A percentile compares a stretch with the other conserved stretches of the same genome.
phyloP scores from a whole-genome alignment of 2,113 vertebrate genomes.

The Pelmatolapia mariae region DNA sequence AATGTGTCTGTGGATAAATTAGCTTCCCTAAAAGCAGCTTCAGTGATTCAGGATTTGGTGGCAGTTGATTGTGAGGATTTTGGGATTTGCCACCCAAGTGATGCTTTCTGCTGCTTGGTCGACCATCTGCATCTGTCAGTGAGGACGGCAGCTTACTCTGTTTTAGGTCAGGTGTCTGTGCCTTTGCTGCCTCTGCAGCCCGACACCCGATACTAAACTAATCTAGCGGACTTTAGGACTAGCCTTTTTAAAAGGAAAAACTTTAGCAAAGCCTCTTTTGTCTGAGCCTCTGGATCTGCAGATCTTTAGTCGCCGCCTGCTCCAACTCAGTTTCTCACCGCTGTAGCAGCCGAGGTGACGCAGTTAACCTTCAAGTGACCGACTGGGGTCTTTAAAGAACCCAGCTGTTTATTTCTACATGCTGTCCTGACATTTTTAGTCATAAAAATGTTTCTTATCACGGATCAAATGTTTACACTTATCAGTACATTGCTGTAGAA shows the following conservation, averaged over 20 bases:
- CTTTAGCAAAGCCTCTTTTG: conserved; percentile 60
- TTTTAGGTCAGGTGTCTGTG: conserved; percentile 56
- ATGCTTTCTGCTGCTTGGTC: not conserved
- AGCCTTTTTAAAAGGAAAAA: conserved; percentile 54
- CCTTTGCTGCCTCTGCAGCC: conserved; percentile 24
- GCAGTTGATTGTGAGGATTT: not conserved
- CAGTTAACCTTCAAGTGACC: not conserved
- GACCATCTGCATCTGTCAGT: conserved; percentile 21
- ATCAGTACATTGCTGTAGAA: not conserved
- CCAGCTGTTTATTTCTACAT: not conserved
- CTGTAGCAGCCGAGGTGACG: not conserved
- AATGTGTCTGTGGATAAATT: not conserved
- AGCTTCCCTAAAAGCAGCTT: not conserved
- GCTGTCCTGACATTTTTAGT: not conserved
- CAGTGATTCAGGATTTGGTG: not conserved
- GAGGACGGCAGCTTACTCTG: conserved; percentile 17
- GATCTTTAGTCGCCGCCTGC: conserved; percentile 6
- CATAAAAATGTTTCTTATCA: not conserved
- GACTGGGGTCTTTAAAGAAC: not conserved
- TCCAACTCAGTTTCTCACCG: not conserved
- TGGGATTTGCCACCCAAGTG: conserved; percentile 18
- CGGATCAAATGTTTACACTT: not conserved
- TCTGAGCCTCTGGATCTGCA: conserved; percentile 52
- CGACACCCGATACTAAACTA: conserved; percentile 68
- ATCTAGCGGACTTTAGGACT: conserved; percentile 63